Percentiles rank a stretch among this genome's conserved stretches.
Evolutionary conservation across 2,888 invertebrate genomes (phyloP).

Genomic region (Scrobipalpa atriplicella): DNA sequence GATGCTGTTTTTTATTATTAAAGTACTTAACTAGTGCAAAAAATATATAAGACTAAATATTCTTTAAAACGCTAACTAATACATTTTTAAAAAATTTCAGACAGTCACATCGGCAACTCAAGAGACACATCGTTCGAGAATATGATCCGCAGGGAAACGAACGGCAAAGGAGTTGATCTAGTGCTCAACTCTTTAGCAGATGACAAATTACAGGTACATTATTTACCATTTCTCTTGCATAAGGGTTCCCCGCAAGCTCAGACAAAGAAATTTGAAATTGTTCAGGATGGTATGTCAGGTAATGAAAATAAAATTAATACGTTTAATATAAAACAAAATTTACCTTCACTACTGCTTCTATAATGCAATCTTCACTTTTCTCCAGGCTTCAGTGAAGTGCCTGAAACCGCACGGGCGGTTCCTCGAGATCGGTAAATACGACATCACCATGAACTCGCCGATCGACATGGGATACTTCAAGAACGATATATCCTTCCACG

Average conservation of each 20-base stretch:
- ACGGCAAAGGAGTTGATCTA: slow-evolving; percentile 94
- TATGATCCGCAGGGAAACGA: slow-evolving; percentile 90
- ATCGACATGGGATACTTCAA: neutral
- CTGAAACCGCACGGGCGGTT: neutral
- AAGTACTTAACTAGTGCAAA: too few species aligned
- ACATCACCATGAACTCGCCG: slow-evolving; percentile 2
- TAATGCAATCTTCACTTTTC: neutral
- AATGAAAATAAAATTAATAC: too few species aligned
- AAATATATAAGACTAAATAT: too few species aligned
- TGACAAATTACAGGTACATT: slow-evolving; percentile 91
- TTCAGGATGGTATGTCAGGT: too few species aligned
- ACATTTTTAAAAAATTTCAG: too few species aligned
- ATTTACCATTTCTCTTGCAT: too few species aligned
- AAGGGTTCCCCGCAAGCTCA: too few species aligned
- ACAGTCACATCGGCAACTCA: slow-evolving; percentile 92
- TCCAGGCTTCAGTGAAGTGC: slow-evolving; percentile 44
- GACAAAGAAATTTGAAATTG: too few species aligned
- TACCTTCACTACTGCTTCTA: too few species aligned
- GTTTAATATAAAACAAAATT: too few species aligned
- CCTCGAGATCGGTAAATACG: slow-evolving; percentile 10
- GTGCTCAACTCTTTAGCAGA: slow-evolving; percentile 96
- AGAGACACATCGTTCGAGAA: slow-evolving; percentile 93
- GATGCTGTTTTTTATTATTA: too few species aligned
- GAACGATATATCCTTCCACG: neutral
- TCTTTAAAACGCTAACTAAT: too few species aligned